These are phyloP conservation scores for Gallinago media DNA, from an alignment of 2,113 vertebrate genomes.

Conservation along the genomic window DNA sequence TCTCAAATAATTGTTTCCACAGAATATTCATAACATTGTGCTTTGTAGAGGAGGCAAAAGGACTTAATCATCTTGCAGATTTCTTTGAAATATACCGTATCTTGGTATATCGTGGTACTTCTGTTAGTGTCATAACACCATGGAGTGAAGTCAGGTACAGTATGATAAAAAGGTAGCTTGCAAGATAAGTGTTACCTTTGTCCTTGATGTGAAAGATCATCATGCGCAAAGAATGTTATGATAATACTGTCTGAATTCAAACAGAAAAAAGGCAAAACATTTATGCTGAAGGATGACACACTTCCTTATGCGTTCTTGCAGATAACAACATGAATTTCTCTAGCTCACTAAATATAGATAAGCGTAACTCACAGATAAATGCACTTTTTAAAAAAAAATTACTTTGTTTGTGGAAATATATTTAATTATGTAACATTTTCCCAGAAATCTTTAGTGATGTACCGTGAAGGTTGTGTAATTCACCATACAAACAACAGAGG, in stretches of 20 bases:
- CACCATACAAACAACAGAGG: rapidly evolving
- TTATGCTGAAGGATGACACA: background rate
- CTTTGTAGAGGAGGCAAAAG: background rate
- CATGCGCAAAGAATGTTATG: background rate
- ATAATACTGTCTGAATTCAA: conserved; percentile 36
- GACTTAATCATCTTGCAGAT: background rate
- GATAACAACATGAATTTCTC: background rate
- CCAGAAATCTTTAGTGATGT: background rate
- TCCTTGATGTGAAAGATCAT: conserved; percentile 4
- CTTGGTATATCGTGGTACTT: background rate
- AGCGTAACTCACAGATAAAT: background rate
- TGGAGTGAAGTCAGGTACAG: background rate
- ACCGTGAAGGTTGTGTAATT: background rate
- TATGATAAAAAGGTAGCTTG: background rate
- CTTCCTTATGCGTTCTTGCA: background rate
- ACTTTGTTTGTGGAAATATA: background rate
- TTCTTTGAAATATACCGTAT: background rate
- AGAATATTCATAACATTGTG: background rate
- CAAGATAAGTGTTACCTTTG: conserved; percentile 6
- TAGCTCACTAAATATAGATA: background rate
- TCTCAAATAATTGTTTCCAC: background rate
- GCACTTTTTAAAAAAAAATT: background rate
- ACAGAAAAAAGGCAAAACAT: background rate
- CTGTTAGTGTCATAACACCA: background rate
- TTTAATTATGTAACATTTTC: background rate